A percentile compares a stretch with the other conserved stretches of the same genome.
Conservation (phyloP, 92 coral and sea anemone species). For the Palythoa grandis region DNA sequence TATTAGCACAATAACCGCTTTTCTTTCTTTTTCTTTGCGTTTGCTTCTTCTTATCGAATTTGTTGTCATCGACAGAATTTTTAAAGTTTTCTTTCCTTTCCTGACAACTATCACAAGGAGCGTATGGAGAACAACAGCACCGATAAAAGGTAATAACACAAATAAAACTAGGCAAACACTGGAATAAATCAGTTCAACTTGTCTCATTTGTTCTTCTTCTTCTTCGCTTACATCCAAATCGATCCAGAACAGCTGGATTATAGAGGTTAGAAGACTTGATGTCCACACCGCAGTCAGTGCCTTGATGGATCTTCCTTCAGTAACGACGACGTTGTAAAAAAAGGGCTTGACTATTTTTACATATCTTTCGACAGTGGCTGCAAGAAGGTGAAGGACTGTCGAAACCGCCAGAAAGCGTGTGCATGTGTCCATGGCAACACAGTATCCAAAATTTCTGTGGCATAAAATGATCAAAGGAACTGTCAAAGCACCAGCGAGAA, state of each 20-base stretch:
- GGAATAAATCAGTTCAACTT: slow-evolving; percentile 17
- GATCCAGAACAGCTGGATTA: slow-evolving; percentile 53
- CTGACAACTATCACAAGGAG: neutral
- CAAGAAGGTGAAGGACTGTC: slow-evolving; percentile 64
- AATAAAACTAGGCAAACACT: slow-evolving; percentile 23
- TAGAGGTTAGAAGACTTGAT: slow-evolving; percentile 48
- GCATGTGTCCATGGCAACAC: slow-evolving; percentile 77
- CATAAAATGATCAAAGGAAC: slow-evolving; percentile 61
- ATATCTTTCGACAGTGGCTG: slow-evolving; percentile 66
- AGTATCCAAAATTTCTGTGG: slow-evolving; percentile 15
- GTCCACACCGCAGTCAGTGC: slow-evolving; percentile 47
- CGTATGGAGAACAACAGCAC: neutral
- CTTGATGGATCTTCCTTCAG: slow-evolving; percentile 29
- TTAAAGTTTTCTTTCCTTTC: neutral
- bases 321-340: slow-evolving; percentile 47
- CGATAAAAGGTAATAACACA: slow-evolving; percentile 18
- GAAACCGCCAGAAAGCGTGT: slow-evolving; percentile 75
- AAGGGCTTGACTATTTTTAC: slow-evolving; percentile 68
- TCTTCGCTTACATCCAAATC: slow-evolving; percentile 1
- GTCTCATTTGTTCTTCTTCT: neutral
- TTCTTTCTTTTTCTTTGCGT: slow-evolving; percentile 45
- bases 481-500: slow-evolving; percentile 55
- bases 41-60: slow-evolving; percentile 30
- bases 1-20: slow-evolving; percentile 53
- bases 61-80: neutral